These are phyloP conservation scores for Margaritifera margaritifera DNA, from an alignment of 2,888 invertebrate species.

Conservation along the genomic window DNA sequence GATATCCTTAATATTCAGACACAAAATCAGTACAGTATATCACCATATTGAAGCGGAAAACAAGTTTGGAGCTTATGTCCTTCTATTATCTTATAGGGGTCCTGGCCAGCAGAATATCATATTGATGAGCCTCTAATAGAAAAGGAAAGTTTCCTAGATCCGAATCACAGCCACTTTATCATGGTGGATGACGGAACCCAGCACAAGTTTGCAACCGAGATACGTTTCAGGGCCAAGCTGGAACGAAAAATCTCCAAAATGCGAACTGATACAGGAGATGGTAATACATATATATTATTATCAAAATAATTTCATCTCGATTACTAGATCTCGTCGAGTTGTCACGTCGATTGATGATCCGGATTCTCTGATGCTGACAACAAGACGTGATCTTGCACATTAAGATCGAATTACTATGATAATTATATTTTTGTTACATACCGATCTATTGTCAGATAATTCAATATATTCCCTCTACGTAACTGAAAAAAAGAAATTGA, in stretches of 20 bases:
- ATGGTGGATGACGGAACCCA: constrained; percentile 70
- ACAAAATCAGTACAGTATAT: no score
- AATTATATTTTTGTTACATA: no score
- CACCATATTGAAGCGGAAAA: not conserved
- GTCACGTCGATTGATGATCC: no score
- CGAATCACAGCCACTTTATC: constrained; percentile 72
- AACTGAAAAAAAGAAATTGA: no score
- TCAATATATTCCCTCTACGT: no score
- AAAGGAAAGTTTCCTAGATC: constrained; percentile 59
- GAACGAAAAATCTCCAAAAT: constrained; percentile 58
- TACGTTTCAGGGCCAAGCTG: constrained; percentile 61
- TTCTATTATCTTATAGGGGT: constrained; percentile 39
- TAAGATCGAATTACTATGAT: no score
- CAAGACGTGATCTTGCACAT: no score
- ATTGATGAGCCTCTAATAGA: constrained; percentile 27
- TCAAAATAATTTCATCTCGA: no score
- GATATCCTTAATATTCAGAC: no score
- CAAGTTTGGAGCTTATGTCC: not conserved
- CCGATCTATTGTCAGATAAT: no score
- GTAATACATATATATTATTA: constrained; percentile 13
- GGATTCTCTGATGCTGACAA: no score
- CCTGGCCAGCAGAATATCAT: constrained; percentile 63
- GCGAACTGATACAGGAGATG: constrained; percentile 51
- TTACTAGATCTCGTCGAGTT: no score
- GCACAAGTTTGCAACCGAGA: constrained; percentile 64